Evolutionary conservation across 1,140 invertebrate genomes (phyloP), one percentile per base, ranked within the genome.

Genomic region (Arion vulgaris): DNA sequence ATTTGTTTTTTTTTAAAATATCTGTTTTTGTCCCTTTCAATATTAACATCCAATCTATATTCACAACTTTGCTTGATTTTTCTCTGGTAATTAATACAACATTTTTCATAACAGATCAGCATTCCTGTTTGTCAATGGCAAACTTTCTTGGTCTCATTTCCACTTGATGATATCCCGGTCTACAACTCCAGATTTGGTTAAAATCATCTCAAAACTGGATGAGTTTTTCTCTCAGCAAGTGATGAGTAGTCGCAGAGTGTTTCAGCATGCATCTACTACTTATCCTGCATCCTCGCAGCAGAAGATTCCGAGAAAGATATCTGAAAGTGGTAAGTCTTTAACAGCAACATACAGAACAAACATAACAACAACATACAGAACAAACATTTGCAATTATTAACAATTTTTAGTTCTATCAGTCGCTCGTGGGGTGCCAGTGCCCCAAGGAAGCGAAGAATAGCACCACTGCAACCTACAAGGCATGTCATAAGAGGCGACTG

Each of bases 81-180:
- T 19, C 2, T 57, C 17, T 57, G 9, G 53, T 57, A 57, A 1
- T 57, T 4, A 57, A 15, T 57, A 4, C 23, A 19, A 57, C 26
- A 19, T 11, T 4, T 57, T 75, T 78, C 53, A 69, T 85, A 88
- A 68, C 88, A 96, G 97, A 85, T 96, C 96, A 26, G 97, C 97
- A 0, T 95, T 96, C 86, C 97, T 99, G 88, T 97, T 98, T 89
- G 96, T 98, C 89, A 96, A 98, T 91, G 97, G 97, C 28, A 96
- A 97, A 87, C 93, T 99, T 53, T 94, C 81, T 62, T 99, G 98
- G 98, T 97, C 98, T 90, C 97, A 98, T 91, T 94, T 98, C 23
- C 98, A 99, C 93, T 94, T 99, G 36, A 96, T 99, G 94, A 98
- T 99, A 87, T 97, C 96, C 26, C 96, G 98, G 92, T 98, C 97